Evolutionary conservation across 2,797 vertebrate genomes (phyloP).

Genomic region (Mareca penelope): DNA sequence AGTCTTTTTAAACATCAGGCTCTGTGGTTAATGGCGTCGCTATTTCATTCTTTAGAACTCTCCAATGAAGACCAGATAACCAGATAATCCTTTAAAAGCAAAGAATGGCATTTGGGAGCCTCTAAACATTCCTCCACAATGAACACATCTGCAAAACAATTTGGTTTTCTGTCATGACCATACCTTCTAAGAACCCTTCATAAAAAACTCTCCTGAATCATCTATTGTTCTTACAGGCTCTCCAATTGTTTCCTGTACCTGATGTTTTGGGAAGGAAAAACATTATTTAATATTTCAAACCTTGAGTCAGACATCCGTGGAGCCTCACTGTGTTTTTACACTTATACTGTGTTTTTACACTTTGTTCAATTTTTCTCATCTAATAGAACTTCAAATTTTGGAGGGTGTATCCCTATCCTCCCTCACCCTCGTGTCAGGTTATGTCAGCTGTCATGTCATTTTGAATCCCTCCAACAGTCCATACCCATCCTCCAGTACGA

Average conservation of each 20-base stretch:
- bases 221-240: neutral
- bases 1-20: neutral
- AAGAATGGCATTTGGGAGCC: neutral
- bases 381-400: neutral
- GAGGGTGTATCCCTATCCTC: neutral
- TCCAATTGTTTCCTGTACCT: neutral
- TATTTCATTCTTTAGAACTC: neutral
- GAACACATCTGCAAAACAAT: neutral
- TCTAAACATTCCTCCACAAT: neutral
- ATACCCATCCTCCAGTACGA: neutral
- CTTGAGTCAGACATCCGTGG: neutral
- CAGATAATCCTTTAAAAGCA: neutral
- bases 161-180: neutral
- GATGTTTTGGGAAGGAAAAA: neutral
- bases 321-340: fast-evolving
- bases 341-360: neutral
- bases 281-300: neutral
- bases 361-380: neutral
- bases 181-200: neutral
- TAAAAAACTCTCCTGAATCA: neutral
- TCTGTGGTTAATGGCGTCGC: neutral
- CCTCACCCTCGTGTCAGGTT: neutral
- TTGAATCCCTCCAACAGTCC: neutral
- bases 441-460: neutral
- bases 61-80: neutral